These are phyloP conservation scores for Perodicticus potto DNA, from an alignment of 2,797 vertebrate species.

Conservation along the genomic window DNA sequence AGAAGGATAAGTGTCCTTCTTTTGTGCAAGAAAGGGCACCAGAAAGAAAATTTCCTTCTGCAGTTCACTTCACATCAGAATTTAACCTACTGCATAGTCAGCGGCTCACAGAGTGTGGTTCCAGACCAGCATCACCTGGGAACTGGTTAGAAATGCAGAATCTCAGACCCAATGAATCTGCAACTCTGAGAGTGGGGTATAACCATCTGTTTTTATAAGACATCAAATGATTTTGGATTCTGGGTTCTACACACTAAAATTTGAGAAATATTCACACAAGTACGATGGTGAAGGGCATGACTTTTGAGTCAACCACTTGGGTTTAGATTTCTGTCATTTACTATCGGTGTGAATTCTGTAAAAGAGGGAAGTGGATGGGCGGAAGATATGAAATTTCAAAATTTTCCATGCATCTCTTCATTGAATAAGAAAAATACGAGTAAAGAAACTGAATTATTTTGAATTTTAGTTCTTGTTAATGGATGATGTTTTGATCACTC, in stretches of 20 bases:
- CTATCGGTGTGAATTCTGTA: not conserved
- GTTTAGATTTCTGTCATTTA: not conserved
- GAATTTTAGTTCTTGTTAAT: not conserved
- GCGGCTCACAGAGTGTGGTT: not conserved
- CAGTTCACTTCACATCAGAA: not conserved
- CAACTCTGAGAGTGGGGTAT: not conserved
- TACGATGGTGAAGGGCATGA: not conserved
- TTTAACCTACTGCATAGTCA: not conserved
- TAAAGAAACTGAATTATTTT: slow-evolving; percentile 22
- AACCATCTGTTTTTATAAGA: not conserved
- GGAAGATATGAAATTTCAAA: not conserved
- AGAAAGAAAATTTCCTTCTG: not conserved
- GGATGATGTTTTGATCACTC: not conserved
- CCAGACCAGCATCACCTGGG: not conserved
- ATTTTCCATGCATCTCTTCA: not conserved
- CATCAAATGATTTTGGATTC: not conserved
- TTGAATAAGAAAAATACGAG: not conserved
- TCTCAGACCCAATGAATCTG: not conserved
- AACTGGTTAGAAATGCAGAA: not conserved
- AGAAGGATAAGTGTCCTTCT: not conserved
- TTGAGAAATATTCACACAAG: not conserved
- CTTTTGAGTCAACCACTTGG: not conserved
- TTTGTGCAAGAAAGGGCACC: not conserved
- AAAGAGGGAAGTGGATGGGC: not conserved
- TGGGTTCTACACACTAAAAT: not conserved